A percentile compares a stretch with the other conserved stretches of the same genome.
These are phyloP conservation scores for Gambusia affinis DNA, from an alignment of 2,113 vertebrate genomes.

Conservation along the genomic window DNA sequence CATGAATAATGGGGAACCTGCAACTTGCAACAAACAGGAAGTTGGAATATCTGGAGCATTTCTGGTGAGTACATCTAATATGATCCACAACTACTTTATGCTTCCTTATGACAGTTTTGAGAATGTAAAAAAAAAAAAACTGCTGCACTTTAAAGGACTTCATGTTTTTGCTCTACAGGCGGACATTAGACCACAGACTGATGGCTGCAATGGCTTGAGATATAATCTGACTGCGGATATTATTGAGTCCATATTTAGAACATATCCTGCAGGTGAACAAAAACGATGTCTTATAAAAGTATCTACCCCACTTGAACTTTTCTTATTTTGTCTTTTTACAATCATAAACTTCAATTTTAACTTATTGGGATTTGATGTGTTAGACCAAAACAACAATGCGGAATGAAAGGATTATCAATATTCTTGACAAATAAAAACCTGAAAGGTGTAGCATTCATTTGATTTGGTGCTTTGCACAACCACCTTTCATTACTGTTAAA, in stretches of 20 bases:
- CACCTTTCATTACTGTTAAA: no score
- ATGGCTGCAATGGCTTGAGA: conserved; percentile 96
- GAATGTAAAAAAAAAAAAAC: not conserved
- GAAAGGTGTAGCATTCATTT: no score
- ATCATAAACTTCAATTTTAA: not conserved
- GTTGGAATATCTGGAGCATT: conserved; percentile 99
- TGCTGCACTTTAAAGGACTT: not conserved
- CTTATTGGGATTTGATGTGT: no score
- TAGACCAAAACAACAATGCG: no score
- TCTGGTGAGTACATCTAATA: conserved; percentile 82
- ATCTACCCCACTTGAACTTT: not conserved
- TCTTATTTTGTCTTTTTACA: not conserved
- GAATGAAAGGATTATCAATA: no score
- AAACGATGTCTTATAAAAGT: not conserved
- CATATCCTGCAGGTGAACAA: conserved; percentile 92
- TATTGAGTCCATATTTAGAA: conserved; percentile 98
- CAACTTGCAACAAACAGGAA: conserved; percentile 88
- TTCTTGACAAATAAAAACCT: no score
- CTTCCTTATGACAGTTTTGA: not conserved
- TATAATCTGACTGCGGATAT: conserved; percentile 98
- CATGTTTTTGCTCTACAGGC: conserved; percentile 80
- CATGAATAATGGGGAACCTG: conserved; percentile 83
- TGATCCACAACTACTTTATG: not conserved
- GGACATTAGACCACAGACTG: conserved; percentile 96
- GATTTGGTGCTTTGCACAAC: no score